Conservation (phyloP, 2,888 invertebrate genomes). For the Cosmia pyralina region DNA sequence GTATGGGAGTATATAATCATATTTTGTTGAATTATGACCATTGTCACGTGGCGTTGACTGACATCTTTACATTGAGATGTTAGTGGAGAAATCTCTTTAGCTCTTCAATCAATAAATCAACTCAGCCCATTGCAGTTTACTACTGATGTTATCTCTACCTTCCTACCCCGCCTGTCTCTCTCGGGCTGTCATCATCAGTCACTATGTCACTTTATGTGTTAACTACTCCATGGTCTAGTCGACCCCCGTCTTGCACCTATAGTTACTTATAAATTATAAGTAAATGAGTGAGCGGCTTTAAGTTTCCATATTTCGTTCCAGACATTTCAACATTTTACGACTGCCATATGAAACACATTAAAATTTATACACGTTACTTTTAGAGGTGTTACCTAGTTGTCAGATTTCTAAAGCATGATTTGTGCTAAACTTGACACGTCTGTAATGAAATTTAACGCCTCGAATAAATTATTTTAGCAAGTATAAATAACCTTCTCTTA, state of each 20-base stretch:
- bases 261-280: conserved; percentile 13
- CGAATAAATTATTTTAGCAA: conserved; percentile 44
- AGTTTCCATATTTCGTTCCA: conserved; percentile 48
- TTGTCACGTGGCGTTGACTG: conserved; percentile 6
- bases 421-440: conserved; percentile 49
- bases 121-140: background rate
- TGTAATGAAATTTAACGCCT: conserved; percentile 45
- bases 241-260: conserved; percentile 22
- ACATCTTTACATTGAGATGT: conserved; percentile 1
- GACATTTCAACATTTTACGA: conserved; percentile 55
- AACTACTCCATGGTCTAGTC: conserved; percentile 1
- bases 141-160: conserved; percentile 3
- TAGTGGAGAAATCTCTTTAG: conserved; percentile 24
- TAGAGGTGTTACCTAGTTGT: conserved; percentile 40
- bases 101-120: conserved; percentile 15
- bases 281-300: conserved; percentile 41
- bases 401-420: conserved; percentile 60
- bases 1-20: background rate
- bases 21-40: conserved; percentile 1
- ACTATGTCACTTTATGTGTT: conserved; percentile 3
- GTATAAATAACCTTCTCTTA: conserved; percentile 34
- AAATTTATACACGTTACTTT: conserved; percentile 54
- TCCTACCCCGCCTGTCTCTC: background rate
- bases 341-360: conserved; percentile 31
- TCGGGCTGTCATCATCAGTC: background rate